A percentile compares a stretch with the other conserved stretches of the same genome.
These are phyloP conservation scores for Heloderma charlesbogerti DNA, from an alignment of 2,113 vertebrate genomes.

Conservation along the genomic window DNA sequence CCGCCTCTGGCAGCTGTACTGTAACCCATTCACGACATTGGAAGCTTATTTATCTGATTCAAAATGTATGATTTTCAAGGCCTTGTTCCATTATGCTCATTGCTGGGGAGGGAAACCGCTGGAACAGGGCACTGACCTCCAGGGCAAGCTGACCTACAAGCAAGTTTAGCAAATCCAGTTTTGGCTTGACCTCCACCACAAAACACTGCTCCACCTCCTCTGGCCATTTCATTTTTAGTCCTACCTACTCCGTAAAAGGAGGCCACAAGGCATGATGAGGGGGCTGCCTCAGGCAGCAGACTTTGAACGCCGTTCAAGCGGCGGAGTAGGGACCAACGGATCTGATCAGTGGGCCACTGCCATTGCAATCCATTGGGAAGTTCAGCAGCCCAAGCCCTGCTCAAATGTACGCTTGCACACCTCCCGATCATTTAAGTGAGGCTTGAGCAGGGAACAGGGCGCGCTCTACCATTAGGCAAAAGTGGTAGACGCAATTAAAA, in stretches of 20 bases:
- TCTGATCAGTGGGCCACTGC: not conserved
- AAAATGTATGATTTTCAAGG: not conserved
- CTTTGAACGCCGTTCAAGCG: not conserved
- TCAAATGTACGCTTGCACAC: not conserved
- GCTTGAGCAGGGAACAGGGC: not conserved
- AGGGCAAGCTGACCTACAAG: not conserved
- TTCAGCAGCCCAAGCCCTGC: not conserved
- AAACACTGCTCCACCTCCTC: not conserved
- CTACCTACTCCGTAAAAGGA: not conserved
- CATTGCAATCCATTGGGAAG: not conserved
- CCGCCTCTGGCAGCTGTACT: not conserved
- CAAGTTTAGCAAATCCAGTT: not conserved
- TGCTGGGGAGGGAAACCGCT: not conserved
- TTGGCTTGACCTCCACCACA: not conserved
- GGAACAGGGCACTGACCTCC: not conserved
- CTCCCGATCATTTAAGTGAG: not conserved
- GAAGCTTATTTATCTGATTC: slow-evolving; percentile 14
- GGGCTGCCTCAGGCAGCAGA: not conserved
- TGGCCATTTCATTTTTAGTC: not conserved
- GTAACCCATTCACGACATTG: not conserved
- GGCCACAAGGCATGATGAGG: not conserved
- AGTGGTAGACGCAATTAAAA: not conserved
- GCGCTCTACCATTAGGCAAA: not conserved
- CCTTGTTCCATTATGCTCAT: not conserved
- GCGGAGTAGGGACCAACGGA: no score